phyloP scores from a whole-genome alignment of 2,888 invertebrate species.

The Acrobasis repandana region DNA sequence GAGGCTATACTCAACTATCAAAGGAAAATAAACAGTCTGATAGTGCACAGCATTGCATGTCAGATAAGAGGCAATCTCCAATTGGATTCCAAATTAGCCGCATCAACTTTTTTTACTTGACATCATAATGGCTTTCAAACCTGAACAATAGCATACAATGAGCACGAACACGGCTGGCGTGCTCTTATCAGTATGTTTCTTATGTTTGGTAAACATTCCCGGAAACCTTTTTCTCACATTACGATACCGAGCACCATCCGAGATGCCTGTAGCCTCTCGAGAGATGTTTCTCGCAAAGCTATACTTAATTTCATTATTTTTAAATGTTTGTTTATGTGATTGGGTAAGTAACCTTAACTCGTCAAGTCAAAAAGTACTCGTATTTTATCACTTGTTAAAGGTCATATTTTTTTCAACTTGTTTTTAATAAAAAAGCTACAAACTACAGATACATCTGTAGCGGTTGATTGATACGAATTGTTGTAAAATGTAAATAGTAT shows the following conservation, averaged over 20 bases:
- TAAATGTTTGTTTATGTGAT: slow-evolving; percentile 38
- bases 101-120: slow-evolving; percentile 27
- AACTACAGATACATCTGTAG: too few relatives aligned
- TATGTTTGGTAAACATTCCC: slow-evolving; percentile 47
- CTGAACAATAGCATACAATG: slow-evolving; percentile 39
- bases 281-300: slow-evolving; percentile 40
- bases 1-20: too few relatives aligned
- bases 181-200: slow-evolving; percentile 44
- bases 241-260: slow-evolving; percentile 30
- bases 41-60: not conserved
- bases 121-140: slow-evolving; percentile 15
- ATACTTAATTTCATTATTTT: slow-evolving; percentile 39
- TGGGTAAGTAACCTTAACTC: slow-evolving; percentile 40
- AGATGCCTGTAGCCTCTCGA: slow-evolving; percentile 23
- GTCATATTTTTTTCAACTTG: too few relatives aligned
- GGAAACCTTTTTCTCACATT: slow-evolving; percentile 34
- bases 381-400: too few relatives aligned
- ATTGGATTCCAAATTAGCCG: not conserved
- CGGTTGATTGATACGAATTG: too few relatives aligned
- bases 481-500: too few relatives aligned
- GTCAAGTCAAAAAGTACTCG: too few relatives aligned
- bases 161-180: slow-evolving; percentile 35
- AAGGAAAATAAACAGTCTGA: too few relatives aligned
- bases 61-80: slow-evolving; percentile 1
- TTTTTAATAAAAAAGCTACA: too few relatives aligned